Evolutionary conservation across 2,888 invertebrate species (phyloP).

Genomic region (Acrocera orbiculus): DNA sequence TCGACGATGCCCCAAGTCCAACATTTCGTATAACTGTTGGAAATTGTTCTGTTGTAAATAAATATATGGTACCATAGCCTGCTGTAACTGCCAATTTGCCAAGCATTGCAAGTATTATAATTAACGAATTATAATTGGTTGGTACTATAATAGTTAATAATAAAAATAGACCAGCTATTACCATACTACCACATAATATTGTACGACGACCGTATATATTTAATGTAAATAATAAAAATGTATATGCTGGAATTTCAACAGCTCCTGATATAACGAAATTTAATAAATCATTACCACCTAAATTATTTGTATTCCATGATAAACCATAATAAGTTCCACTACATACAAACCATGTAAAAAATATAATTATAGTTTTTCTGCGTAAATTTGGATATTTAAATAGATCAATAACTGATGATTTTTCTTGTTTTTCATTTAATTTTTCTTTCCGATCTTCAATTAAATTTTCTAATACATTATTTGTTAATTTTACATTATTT

Average conservation of each 20-base stretch:
- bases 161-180: conserved; percentile 41
- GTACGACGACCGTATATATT: conserved; percentile 52
- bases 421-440: conserved; percentile 20
- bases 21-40: conserved; percentile 66
- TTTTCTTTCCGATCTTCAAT: conserved; percentile 28
- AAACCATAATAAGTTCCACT: conserved; percentile 63
- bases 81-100: conserved; percentile 56
- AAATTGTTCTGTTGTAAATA: conserved; percentile 57
- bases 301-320: conserved; percentile 54
- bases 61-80: conserved; percentile 54
- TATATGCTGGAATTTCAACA: conserved; percentile 60
- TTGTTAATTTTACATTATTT: conserved; percentile 41
- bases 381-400: conserved; percentile 45
- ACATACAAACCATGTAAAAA: conserved; percentile 62
- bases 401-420: conserved; percentile 39
- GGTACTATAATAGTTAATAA: conserved; percentile 42
- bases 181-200: conserved; percentile 50
- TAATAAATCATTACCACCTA: conserved; percentile 52
- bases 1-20: conserved; percentile 72
- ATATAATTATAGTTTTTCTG: conserved; percentile 46
- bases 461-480: conserved; percentile 36
- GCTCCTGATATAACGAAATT: conserved; percentile 56
- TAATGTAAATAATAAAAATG: conserved; percentile 43
- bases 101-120: conserved; percentile 45
- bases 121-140: conserved; percentile 34